Conservation (phyloP, 2,797 vertebrate genomes). For the Cryptoblepharus egeriae region DNA sequence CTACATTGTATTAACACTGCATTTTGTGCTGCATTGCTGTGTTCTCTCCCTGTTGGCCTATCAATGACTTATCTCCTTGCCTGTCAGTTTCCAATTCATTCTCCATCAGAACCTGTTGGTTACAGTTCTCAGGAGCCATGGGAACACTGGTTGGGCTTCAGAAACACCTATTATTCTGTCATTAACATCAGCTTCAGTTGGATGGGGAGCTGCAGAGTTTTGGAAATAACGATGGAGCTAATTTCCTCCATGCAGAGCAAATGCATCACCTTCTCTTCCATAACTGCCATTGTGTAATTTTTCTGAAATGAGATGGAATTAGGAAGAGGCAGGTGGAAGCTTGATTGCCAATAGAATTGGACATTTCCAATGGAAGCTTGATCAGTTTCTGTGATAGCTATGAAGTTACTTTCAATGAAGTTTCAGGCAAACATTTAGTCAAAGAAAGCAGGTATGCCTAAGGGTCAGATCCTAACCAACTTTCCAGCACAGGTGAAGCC, state of each 20-base stretch:
- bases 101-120: constrained; percentile 29
- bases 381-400: background rate
- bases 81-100: constrained; percentile 25
- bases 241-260: background rate
- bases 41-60: constrained; percentile 3
- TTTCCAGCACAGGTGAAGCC: too few species aligned
- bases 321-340: background rate
- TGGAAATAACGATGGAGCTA: background rate
- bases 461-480: too few species aligned
- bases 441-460: background rate
- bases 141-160: constrained; percentile 12
- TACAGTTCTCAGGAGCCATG: constrained; percentile 11
- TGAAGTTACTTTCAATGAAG: too few species aligned
- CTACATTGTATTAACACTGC: constrained; percentile 10
- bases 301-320: background rate
- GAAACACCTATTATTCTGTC: constrained; percentile 28
- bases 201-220: background rate
- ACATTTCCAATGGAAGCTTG: background rate
- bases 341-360: too few species aligned
- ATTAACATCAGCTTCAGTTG: constrained; percentile 16
- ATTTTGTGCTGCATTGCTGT: constrained; percentile 22
- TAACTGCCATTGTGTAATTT: background rate
- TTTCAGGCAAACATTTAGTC: background rate
- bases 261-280: constrained; percentile 12
- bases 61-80: constrained; percentile 38